Evolutionary conservation across 92 coral and sea anemone genomes (phyloP), one percentile per base, ranked within the genome.

Genomic region (Zoanthus sansibaricus): DNA sequence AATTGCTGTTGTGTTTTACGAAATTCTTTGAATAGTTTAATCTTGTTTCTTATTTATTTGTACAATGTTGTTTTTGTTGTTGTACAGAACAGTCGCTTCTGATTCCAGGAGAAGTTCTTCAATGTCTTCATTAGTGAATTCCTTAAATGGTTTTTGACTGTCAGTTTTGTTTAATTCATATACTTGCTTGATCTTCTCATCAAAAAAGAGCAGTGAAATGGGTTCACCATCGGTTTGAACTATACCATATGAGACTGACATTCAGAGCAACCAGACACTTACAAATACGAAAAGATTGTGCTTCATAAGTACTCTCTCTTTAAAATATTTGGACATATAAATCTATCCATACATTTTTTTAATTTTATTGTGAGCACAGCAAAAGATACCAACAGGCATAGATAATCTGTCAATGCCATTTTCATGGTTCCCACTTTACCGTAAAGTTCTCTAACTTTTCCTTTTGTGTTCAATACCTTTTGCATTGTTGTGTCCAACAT

Each of bases 41-140:
- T 58, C 64, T 58, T 58, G 64, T 58, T 58, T 58, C 21, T 58
- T 58, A 21, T 58, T 58, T 58, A 58, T 58, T 58, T 58, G 64
- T 58, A 58, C 64, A 58, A 58, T 58, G 64, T 52, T 52, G 58
- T 58, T 58, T 58, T 58, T 58, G 64, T 58, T 58, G 17, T 58
- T 58, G 64, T 58, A 58, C 64, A 58, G 64, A 58, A 58, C n/a
- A 58, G 64, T 58, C 64, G 64, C 17, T 58, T 58, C 64, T 58
- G 64, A 58, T 58, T 58, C 64, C 64, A 58, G 64, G 64, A 58
- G n/a, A 58, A 58, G 64, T 58, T 58, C 64, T 58, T 58, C 64
- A 58, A 58, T 58, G 64, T 58, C 64, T 58, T 58, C 64, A 58
- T 58, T 58, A 58, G 64, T 58, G 64, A 58, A 58, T 58, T 58